Base-by-base conservation (phyloP, 1,140 invertebrate genomes). In the Scaptodrosophila lebanonensis region DNA sequence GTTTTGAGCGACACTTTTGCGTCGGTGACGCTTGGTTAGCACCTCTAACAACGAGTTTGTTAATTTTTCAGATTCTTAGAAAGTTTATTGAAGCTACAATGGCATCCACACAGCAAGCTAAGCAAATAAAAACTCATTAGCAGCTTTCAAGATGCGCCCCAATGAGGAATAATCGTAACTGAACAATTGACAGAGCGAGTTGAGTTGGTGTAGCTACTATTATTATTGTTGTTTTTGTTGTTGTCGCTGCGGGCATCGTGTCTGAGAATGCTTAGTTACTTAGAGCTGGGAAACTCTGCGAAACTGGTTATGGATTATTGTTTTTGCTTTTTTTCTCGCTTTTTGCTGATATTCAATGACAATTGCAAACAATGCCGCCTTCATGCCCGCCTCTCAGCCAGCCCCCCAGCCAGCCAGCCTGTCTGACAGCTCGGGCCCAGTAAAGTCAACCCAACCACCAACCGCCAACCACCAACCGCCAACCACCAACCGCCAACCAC, bases 251-350 rank as follows among this genome's bases (percentile, higher is more conserved):
- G 33, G 56, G 54, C 52, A 47, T 27, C n/a, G n/a, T n/a, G n/a
- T n/a, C n/a, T 62, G 66, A 59, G 66, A 76, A 71, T 77, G 35
- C 66, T 77, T 77, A 57, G 62, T 58, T 67, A 77, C 64, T 42
- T 8, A 25, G 3, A 25, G 50, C 48, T 71, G 72, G 71, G 66
- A 71, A 77, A 67, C 63, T 67, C 43, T 59, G 72, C 53, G 27
- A 79, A 77, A 77, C 72, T 67, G 67, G 72, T 77, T 77, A 79
- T 77, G 57, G 8, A 33, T 33, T 53, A 57, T 70, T 71, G 44
- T 51, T 54, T 39, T 45, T 44, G 43, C 50, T 35, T 53, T 38
- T 30, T 52, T 11, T 40, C 43, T 22, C 27, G 15, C n/a, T 32
- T 59, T 68, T 68, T 53, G 52, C 11, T 50, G 43, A 67, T 63